Evolutionary conservation across 2,113 vertebrate species (phyloP), one percentile per base, ranked within the genome.

Genomic region (Python bivittatus): DNA sequence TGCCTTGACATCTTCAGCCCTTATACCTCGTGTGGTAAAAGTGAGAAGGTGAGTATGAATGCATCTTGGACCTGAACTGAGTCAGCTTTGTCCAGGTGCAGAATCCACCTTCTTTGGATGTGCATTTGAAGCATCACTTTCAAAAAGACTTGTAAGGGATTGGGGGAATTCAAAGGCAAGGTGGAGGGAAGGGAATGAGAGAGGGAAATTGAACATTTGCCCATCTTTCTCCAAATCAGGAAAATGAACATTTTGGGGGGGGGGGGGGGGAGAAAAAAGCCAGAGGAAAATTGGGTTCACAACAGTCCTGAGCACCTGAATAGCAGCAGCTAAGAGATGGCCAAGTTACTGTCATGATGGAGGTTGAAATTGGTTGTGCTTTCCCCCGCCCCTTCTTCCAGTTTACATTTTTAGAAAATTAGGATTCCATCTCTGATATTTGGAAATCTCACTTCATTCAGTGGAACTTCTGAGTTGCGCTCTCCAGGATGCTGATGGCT

Each of bases 291-390:
- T 72, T 85, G 2, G 84, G 84, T 38, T 93, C 88, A 96, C 96
- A 94, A 94, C 93, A 96, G 88, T 94, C 94, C 91, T 54, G 93
- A 95, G 85, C 23, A 94, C 97, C 90, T 97, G 96, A 97, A 96
- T 97, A 94, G 95, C 94, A 97, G 94, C 95, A 97, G 93, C 92
- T 68, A 95, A 94, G 92, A 94, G 86, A 92, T 83, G 89, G 93
- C 91, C 95, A 96, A 94, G 91, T 94, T 92, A 92, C 93, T 44
- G 95, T 96, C 97, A 96, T 94, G 94, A 58, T 79, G 89, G 85
- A 96, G 95, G 88, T 94, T 93, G 92, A 92, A 79, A 79, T 42
- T 9, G 9, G 72, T 22, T 38, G 17, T 20, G 33, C 33, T 79
- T 79, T 42, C 91, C 93, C 93, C 93, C 94, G 68, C 33, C 84